phyloP scores from a whole-genome alignment of 2,797 vertebrate species.

The Trachurus trachurus region DNA sequence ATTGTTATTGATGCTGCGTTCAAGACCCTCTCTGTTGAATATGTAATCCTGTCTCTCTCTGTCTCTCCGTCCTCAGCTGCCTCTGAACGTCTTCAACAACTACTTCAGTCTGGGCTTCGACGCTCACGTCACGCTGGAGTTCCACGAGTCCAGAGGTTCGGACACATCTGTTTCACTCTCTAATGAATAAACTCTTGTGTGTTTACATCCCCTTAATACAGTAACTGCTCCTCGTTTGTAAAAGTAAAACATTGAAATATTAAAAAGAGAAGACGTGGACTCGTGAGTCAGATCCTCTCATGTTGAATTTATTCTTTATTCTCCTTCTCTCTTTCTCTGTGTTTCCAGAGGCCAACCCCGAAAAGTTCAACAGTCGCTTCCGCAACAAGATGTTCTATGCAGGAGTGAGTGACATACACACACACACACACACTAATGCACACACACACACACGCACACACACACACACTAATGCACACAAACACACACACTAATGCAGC shows the following conservation, averaged over 20 bases:
- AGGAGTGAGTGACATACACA: slow-evolving; percentile 89
- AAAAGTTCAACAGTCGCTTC: slow-evolving; percentile 99
- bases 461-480: too few relatives aligned
- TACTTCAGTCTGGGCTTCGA: slow-evolving; percentile 99
- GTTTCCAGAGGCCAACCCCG: slow-evolving; percentile 97
- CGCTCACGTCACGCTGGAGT: slow-evolving; percentile 98
- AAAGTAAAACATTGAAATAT: too few relatives aligned
- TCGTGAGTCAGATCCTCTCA: background rate
- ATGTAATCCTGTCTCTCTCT: background rate
- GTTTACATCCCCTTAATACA: slow-evolving; percentile 12
- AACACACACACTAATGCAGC: background rate
- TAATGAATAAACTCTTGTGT: background rate
- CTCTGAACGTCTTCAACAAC: slow-evolving; percentile 98
- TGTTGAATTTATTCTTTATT: background rate
- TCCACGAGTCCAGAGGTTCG: slow-evolving; percentile 97
- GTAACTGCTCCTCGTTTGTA: background rate
- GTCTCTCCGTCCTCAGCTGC: slow-evolving; percentile 87
- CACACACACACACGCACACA: slow-evolving; percentile 14
- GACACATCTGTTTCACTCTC: background rate
- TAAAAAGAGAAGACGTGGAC: background rate
- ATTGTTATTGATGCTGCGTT: too few relatives aligned
- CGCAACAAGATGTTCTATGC: slow-evolving; percentile 99
- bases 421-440: slow-evolving; percentile 16
- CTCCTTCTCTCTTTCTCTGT: slow-evolving; percentile 22
- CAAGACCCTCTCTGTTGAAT: too few relatives aligned